These are phyloP conservation scores for Nemoura dubitans DNA, from an alignment of 2,888 invertebrate genomes.

Conservation along the genomic window DNA sequence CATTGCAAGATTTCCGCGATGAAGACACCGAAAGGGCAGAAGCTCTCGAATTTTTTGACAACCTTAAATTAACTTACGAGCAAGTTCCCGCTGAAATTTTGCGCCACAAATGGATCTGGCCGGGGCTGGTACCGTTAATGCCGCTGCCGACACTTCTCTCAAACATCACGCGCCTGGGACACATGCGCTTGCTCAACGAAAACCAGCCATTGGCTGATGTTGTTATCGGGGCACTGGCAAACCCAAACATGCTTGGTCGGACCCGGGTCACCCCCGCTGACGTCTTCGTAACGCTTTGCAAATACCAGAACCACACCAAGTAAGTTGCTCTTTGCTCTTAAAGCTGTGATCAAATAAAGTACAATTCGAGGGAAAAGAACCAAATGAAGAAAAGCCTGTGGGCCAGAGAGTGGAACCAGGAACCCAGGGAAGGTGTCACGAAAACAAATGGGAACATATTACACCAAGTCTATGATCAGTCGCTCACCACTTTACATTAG, in stretches of 20 bases:
- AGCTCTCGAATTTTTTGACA: slow-evolving; percentile 61
- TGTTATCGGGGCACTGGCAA: slow-evolving; percentile 64
- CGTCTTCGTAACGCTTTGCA: slow-evolving; percentile 67
- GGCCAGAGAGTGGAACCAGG: too few relatives aligned
- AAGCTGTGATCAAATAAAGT: too few relatives aligned
- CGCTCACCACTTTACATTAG: too few relatives aligned
- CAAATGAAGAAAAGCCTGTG: too few relatives aligned
- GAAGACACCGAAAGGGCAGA: slow-evolving; percentile 64
- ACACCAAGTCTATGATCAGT: too few relatives aligned
- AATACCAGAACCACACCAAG: slow-evolving; percentile 72
- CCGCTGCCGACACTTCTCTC: slow-evolving; percentile 64
- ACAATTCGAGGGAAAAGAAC: too few relatives aligned
- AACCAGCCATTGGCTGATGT: slow-evolving; percentile 64
- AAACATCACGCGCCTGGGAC: slow-evolving; percentile 70
- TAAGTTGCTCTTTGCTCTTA: slow-evolving; percentile 56
- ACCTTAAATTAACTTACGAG: slow-evolving; percentile 68
- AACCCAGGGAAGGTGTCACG: too few relatives aligned
- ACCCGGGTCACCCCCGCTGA: slow-evolving; percentile 65
- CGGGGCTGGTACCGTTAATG: slow-evolving; percentile 67
- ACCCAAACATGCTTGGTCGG: slow-evolving; percentile 60
- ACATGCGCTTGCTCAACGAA: slow-evolving; percentile 67
- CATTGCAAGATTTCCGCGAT: slow-evolving; percentile 64
- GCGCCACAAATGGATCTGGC: slow-evolving; percentile 63
- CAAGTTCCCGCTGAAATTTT: slow-evolving; percentile 71
- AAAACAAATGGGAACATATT: too few relatives aligned